These are phyloP conservation scores for Sibirionetta formosa DNA, from an alignment of 2,797 vertebrate species.

Conservation along the genomic window DNA sequence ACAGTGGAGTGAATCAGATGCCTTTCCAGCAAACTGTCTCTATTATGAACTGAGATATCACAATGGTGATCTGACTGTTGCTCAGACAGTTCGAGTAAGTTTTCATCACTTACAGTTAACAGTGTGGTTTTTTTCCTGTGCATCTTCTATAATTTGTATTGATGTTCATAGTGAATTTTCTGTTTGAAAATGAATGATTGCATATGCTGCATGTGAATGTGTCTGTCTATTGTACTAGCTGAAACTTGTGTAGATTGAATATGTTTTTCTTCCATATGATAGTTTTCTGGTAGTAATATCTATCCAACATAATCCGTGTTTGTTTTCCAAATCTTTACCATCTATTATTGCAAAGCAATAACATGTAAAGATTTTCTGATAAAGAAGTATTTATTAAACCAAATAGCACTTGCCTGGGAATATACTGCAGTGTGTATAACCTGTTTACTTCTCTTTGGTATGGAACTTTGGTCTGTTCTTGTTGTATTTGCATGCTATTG, in stretches of 20 bases:
- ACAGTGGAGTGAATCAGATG: constrained; percentile 69
- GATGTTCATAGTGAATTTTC: background rate
- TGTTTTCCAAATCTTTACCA: background rate
- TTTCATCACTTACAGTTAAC: background rate
- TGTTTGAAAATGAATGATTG: background rate
- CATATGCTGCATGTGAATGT: background rate
- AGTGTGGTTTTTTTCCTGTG: background rate
- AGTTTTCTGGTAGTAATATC: background rate
- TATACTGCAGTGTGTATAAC: background rate
- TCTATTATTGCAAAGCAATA: background rate
- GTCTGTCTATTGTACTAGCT: background rate
- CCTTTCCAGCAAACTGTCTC: constrained; percentile 67
- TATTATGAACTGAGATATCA: constrained; percentile 68
- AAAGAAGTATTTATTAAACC: background rate
- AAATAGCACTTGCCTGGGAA: background rate
- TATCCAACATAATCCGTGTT: background rate
- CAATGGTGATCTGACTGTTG: background rate
- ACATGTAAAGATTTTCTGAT: background rate
- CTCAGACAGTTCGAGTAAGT: constrained; percentile 8
- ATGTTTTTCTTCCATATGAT: background rate
- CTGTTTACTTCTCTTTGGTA: background rate
- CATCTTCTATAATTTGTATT: background rate
- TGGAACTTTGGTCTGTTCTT: background rate
- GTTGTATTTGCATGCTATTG: background rate
- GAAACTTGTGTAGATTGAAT: background rate